A percentile compares a stretch with the other conserved stretches of the same genome.
Evolutionary conservation across 2,797 vertebrate genomes (phyloP).

Genomic region (Siniperca scherzeri): DNA sequence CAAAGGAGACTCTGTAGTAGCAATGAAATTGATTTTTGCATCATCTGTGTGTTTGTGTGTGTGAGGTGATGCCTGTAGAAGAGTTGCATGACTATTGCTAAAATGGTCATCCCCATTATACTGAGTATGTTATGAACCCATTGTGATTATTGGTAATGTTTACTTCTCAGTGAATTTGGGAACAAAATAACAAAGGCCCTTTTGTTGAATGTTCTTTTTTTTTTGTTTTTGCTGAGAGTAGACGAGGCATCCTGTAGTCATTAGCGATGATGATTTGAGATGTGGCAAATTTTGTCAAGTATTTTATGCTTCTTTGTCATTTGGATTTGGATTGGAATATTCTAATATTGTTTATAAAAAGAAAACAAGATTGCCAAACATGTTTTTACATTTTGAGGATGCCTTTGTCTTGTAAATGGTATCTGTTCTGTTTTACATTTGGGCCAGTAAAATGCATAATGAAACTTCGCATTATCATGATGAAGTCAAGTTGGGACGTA

Average conservation of each 20-base stretch:
- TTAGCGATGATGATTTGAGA: neutral
- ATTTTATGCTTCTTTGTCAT: neutral
- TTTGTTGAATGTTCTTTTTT: conserved; percentile 2
- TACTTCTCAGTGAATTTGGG: conserved; percentile 16
- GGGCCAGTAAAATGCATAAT: neutral
- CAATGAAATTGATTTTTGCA: conserved; percentile 63
- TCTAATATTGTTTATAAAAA: neutral
- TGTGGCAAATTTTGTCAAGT: neutral
- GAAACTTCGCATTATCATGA: neutral
- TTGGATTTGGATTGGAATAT: neutral
- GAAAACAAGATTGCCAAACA: neutral
- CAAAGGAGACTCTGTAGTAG: conserved; percentile 58
- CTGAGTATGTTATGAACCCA: neutral
- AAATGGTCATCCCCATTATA: conserved; percentile 1
- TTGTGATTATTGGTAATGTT: conserved; percentile 11
- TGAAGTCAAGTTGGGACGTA: neutral
- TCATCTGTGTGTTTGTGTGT: neutral
- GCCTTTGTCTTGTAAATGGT: neutral
- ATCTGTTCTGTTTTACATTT: neutral
- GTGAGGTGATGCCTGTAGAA: conserved; percentile 5
- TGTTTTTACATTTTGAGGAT: neutral
- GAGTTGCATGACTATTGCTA: conserved; percentile 6
- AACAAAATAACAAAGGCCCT: conserved; percentile 17
- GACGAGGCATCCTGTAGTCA: neutral
- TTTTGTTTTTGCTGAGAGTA: neutral